Percentiles rank a stretch among this genome's conserved stretches.
Evolutionary conservation across 2,797 vertebrate species (phyloP).

Genomic region (Sebastes oblongus): DNA sequence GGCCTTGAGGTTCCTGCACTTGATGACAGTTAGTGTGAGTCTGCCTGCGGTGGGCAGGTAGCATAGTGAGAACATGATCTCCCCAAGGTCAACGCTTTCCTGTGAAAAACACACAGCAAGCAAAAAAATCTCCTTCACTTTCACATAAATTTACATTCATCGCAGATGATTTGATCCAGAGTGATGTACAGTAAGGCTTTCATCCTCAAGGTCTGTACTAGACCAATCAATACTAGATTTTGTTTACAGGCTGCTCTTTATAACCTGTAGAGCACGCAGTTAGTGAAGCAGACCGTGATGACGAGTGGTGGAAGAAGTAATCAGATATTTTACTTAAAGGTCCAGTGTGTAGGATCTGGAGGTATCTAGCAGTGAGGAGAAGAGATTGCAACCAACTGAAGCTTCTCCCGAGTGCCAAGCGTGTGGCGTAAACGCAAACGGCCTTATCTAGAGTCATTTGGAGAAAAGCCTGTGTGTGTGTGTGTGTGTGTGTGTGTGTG

Average conservation of each 20-base stretch:
- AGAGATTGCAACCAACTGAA: no score
- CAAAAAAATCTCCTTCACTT: conserved; percentile 2
- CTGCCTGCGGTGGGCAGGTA: conserved; percentile 97
- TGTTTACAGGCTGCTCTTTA: background rate
- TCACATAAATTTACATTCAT: conserved; percentile 22
- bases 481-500: no score
- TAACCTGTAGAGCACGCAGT: background rate
- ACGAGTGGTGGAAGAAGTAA: background rate
- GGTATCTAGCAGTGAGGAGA: no score
- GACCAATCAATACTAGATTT: conserved; percentile 11
- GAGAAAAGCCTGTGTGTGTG: no score
- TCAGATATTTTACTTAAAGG: background rate
- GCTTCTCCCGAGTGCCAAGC: no score
- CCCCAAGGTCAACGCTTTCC: conserved; percentile 98
- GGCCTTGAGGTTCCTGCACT: conserved; percentile 98
- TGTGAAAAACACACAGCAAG: conserved; percentile 59
- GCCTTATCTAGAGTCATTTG: no score
- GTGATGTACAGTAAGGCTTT: background rate
- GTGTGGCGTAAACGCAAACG: no score
- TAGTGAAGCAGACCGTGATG: background rate
- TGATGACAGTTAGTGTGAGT: conserved; percentile 98
- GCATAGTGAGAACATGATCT: conserved; percentile 99
- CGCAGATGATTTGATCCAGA: background rate
- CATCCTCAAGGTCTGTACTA: background rate
- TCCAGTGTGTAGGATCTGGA: no score